Conservation (phyloP, 2,797 vertebrate species). For the Mycteria americana region DNA sequence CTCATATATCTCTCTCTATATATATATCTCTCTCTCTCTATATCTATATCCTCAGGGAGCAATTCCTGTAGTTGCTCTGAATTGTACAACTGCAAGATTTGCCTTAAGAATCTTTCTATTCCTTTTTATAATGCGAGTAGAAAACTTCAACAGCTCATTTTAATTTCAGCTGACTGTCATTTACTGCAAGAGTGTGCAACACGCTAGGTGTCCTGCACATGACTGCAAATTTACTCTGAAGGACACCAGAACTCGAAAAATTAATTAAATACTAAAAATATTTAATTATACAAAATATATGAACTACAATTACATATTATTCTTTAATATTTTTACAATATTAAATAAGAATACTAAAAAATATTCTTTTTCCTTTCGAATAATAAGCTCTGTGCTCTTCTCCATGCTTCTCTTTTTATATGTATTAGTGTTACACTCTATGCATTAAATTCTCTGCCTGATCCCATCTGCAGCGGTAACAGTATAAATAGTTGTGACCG, state of each 20-base stretch:
- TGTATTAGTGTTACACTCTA: background rate
- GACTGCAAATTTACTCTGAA: background rate
- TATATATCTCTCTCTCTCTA: no score
- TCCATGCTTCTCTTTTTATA: no score
- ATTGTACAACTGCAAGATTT: background rate
- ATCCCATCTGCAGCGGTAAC: background rate
- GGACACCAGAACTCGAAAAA: background rate
- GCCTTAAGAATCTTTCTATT: background rate
- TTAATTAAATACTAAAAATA: background rate
- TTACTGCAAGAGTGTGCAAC: accelerated
- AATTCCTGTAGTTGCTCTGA: background rate
- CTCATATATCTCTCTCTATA: accelerated
- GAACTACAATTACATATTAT: background rate
- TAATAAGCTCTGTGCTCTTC: background rate
- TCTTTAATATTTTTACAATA: background rate
- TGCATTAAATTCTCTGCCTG: background rate
- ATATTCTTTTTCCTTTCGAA: accelerated
- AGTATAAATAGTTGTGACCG: background rate
- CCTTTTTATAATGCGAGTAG: background rate
- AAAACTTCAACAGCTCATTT: background rate
- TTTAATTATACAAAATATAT: background rate
- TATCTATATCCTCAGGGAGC: background rate
- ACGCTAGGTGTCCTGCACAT: accelerated
- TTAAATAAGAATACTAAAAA: background rate
- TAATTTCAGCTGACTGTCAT: no score